These are phyloP conservation scores for Paramuricea clavata DNA, from an alignment of 92 coral and sea anemone genomes.

Conservation along the genomic window DNA sequence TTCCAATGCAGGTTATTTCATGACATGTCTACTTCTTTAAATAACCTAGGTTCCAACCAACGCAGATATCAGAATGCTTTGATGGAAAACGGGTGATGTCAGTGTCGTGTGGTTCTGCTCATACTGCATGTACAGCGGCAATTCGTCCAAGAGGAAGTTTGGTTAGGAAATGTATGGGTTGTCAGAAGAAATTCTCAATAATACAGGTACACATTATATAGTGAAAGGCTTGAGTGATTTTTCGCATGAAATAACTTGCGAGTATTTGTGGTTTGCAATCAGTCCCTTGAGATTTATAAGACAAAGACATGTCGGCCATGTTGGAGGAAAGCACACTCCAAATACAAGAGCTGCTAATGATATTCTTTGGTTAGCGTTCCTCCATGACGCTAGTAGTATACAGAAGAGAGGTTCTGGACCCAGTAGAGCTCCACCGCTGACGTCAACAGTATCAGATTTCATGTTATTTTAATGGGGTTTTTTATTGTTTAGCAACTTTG, in stretches of 20 bases:
- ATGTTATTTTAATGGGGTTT: no score
- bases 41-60: conserved; percentile 27
- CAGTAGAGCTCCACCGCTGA: no score
- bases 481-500: no score
- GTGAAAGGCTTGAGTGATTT: neutral
- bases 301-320: no score
- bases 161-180: conserved; percentile 94
- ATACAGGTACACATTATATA: conserved; percentile 77
- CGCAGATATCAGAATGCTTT: conserved; percentile 75
- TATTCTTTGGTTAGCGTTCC: no score
- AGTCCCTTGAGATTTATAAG: no score
- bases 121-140: conserved; percentile 82
- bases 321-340: no score
- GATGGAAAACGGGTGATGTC: conserved; percentile 86
- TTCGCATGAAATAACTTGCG: neutral
- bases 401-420: no score
- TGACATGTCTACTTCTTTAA: neutral
- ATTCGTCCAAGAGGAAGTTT: conserved; percentile 46
- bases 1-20: neutral
- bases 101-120: conserved; percentile 84
- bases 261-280: no score
- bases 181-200: conserved; percentile 85
- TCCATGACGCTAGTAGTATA: no score
- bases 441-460: no score
- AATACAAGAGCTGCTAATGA: no score